These are phyloP conservation scores for Sylvia borin DNA, from an alignment of 2,797 vertebrate species.

Conservation along the genomic window DNA sequence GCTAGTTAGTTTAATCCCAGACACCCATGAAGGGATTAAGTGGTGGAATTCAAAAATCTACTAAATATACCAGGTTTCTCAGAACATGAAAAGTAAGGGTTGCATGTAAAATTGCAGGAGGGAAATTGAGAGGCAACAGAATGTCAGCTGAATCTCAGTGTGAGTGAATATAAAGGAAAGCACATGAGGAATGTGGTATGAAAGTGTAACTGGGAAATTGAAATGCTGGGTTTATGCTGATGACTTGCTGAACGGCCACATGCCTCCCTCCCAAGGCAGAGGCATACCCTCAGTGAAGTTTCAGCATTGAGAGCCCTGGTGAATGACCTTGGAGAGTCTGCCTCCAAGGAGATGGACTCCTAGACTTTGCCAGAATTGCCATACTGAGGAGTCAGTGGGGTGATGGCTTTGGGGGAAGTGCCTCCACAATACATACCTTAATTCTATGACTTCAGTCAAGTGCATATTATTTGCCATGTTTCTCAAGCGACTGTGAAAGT, in stretches of 20 bases:
- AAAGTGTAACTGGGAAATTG: background rate
- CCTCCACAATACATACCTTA: background rate
- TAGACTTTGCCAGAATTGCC: background rate
- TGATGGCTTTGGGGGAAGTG: background rate
- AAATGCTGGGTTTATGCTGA: background rate
- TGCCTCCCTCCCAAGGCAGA: background rate
- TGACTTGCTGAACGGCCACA: background rate
- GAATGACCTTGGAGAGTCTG: background rate
- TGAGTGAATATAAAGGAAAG: background rate
- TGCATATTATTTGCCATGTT: background rate
- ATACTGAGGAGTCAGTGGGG: background rate
- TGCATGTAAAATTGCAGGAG: background rate
- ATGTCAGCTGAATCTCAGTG: background rate
- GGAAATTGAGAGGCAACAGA: background rate
- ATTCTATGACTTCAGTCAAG: background rate
- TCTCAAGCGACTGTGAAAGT: background rate
- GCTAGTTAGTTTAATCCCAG: background rate
- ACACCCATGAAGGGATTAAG: background rate
- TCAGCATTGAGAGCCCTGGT: background rate
- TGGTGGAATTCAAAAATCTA: background rate
- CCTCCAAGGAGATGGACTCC: background rate
- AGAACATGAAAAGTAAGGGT: background rate
- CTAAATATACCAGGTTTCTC: background rate
- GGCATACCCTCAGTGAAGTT: background rate
- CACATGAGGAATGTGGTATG: background rate